Conservation (phyloP, 2,797 vertebrate species). For the Podargus strigoides region DNA sequence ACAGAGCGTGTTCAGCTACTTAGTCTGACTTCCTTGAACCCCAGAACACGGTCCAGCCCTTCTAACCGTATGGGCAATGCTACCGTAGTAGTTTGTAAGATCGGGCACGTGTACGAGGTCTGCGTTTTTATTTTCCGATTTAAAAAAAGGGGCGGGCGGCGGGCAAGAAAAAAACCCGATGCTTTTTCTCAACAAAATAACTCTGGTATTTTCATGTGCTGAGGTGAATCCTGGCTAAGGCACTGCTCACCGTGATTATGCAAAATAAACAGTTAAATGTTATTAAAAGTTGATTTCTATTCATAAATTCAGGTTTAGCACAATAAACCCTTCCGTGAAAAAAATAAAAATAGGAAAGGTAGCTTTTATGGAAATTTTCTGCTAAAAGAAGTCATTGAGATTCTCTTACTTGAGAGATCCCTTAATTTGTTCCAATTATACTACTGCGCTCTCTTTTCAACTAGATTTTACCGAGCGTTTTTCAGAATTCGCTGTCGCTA, state of each 20-base stretch:
- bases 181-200: background rate
- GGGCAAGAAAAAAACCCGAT: background rate
- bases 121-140: background rate
- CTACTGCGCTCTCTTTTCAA: background rate
- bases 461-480: background rate
- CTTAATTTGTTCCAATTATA: background rate
- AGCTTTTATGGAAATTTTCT: background rate
- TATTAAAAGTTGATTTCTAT: background rate
- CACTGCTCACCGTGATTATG: background rate
- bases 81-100: background rate
- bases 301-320: background rate
- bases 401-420: background rate
- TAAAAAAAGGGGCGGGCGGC: background rate
- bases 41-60: background rate
- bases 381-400: background rate
- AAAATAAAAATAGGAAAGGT: background rate
- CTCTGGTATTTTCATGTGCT: background rate
- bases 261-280: background rate
- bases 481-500: background rate
- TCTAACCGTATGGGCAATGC: background rate
- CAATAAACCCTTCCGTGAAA: background rate
- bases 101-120: background rate
- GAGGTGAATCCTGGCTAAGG: background rate
- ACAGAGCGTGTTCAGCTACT: background rate
- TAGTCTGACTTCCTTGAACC: background rate